Evolutionary conservation across 2,888 invertebrate species (phyloP), one percentile per base, ranked within the genome.

Genomic region (Microctonus brassicae): DNA sequence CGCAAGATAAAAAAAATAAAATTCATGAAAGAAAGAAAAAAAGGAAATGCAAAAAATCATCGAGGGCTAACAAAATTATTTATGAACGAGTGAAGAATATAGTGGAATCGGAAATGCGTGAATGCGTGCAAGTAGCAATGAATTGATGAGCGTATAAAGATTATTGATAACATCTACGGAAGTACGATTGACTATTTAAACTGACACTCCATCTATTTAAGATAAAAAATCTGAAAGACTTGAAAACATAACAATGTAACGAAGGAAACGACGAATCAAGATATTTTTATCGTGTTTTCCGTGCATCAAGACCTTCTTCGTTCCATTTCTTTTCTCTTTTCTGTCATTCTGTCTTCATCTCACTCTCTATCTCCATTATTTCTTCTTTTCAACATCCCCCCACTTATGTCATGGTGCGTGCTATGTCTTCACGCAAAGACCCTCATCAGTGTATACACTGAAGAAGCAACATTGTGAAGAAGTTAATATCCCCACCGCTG

Each of bases 401-500:
- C 47, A 17, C 47, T n/a, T 34, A 17, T 34, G 7, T 58, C 33
- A 33, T 58, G 11, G 13, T 17, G 58, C 17, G 29, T 58, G n/a
- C 34, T 33, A 34, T 33, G 13, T 33, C 20, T n/a, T 20, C 58
- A 34, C 33, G 29, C 10, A 4, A 2, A 33, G 26, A 57, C 29
- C 17, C 58, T 33, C 34, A 58, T 33, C 29, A 29, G 66, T 60
- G 34, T 68, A 64, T 57, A 42, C 70, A 70, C 47, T 72, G 63
- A 70, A 69, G 34, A 58, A 61, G 66, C 70, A 55, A 73, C 17
- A 34, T 29, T 34, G 33, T 58, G 64, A 69, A 69, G 72, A 72
- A 63, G 70, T 63, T 42, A 55, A 36, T 57, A 13, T 47, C 66
- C 66, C 66, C 57, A 39, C 66, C 13, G 47, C 42, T 47, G 17